phyloP scores from a whole-genome alignment of 2,888 invertebrate species.

The Agrochola lychnidis region DNA sequence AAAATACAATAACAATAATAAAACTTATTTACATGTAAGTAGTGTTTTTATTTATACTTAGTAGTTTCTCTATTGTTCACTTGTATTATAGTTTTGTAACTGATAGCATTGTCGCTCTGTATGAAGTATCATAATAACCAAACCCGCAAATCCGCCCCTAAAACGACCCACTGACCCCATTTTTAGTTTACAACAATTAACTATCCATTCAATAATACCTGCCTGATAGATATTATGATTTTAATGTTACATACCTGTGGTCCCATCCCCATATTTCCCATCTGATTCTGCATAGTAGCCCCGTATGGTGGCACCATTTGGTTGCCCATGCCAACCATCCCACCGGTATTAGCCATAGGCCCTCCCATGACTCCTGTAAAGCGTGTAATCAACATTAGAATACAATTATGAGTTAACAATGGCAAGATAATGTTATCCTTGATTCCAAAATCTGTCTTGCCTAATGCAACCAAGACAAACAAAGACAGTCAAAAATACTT shows the following conservation, averaged over 20 bases:
- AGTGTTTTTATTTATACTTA: background rate
- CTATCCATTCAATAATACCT: no score
- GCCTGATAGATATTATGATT: background rate
- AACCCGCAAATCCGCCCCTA: no score
- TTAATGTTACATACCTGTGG: slow-evolving; percentile 77
- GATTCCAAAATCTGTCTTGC: background rate
- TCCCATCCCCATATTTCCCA: slow-evolving; percentile 88
- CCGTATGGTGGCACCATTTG: slow-evolving; percentile 89
- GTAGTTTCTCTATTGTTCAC: background rate
- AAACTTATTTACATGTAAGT: background rate
- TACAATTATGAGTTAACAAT: background rate
- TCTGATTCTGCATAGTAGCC: slow-evolving; percentile 89
- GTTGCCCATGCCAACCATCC: slow-evolving; percentile 91
- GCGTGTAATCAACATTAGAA: slow-evolving; percentile 23
- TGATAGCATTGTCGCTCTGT: no score
- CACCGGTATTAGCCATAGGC: slow-evolving; percentile 86
- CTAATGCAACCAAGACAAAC: background rate
- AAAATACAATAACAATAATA: background rate
- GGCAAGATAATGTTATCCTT: background rate
- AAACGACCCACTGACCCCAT: no score
- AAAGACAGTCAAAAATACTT: background rate
- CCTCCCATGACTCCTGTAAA: slow-evolving; percentile 89
- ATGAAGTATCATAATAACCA: no score
- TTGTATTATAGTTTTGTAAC: no score
- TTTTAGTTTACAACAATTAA: no score